Base-by-base conservation (phyloP, 2,888 invertebrate genomes). In the Sphecodes monilicornis region DNA sequence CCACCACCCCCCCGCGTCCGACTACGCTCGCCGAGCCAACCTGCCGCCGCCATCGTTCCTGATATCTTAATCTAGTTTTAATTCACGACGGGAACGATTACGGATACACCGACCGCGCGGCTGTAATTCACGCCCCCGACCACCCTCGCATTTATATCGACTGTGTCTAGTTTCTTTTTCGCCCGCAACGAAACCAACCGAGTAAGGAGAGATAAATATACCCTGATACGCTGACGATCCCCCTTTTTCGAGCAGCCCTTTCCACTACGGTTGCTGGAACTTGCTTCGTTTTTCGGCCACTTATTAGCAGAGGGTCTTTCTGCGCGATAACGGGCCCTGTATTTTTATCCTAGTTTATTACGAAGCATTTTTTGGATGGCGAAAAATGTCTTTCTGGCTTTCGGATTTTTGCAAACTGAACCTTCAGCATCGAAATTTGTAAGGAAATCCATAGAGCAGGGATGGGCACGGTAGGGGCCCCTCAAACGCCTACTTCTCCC, bases 51-150 rank as follows among this genome's bases (percentile, higher is more conserved):
- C 26, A 3, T 22, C 54, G 54, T 54, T 54, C 18, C 69, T 76
- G 74, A 77, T 84, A 77, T 85, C 85, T 81, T 85, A 76, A 85
- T 85, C 85, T 73, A 69, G 76, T 80, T 85, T 84, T 80, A 80
- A 85, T 84, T 85, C 84, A 72, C 72, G 80, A 76, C 80, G 43
- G 36, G 26, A 43, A 36, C 84, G 84, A 84, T 85, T 80, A 76
- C 84, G 57, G 72, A 36, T 57, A 68, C 54, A 54, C 71, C 74
- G 70, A 39, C 60, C 29, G 16, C 70, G 6, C 71, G 57, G 74
- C 50, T 68, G 84, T 75, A 88, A 75, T 88, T 88, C 86, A 80
- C 78, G 74, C 70, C 43, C 22, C 41, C 36, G 36, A 54, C 54
- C 54, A n/a, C n/a, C 54, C 41, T 11, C 54, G 75, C 54, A 69